phyloP scores from a whole-genome alignment of 2,113 vertebrate species.

The Etia nguti region DNA sequence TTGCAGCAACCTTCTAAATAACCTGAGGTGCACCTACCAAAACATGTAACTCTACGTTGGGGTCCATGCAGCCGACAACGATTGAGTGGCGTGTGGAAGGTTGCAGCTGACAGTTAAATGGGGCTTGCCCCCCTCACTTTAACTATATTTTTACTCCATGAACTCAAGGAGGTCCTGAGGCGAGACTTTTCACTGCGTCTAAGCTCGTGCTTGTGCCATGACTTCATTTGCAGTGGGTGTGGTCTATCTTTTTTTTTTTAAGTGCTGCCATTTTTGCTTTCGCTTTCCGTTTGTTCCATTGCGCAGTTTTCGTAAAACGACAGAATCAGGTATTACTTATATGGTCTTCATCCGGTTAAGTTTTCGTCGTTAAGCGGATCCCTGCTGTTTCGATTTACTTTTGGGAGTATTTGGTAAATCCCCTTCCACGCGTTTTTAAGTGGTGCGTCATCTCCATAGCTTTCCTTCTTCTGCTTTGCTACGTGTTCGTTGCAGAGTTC shows the following conservation, averaged over 20 bases:
- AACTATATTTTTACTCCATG: no score
- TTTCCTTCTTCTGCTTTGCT: background rate
- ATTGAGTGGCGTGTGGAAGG: background rate
- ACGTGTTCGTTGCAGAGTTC: fast-evolving
- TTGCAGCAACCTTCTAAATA: background rate
- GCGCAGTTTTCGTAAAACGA: background rate
- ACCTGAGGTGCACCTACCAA: background rate
- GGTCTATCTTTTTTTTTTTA: background rate
- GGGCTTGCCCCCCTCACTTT: no score
- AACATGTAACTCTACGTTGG: background rate
- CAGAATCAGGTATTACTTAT: background rate
- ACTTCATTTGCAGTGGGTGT: background rate
- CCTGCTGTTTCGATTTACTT: background rate
- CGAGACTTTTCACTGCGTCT: no score
- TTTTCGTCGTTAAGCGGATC: background rate
- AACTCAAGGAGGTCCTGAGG: no score
- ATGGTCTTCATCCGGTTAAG: background rate
- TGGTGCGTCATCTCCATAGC: background rate
- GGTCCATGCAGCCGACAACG: background rate
- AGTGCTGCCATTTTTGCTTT: background rate
- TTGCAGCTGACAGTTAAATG: background rate
- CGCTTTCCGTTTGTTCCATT: background rate
- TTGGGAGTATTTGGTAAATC: background rate
- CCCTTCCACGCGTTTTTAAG: background rate
- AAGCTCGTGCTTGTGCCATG: background rate